phyloP scores from a whole-genome alignment of 2,888 invertebrate species.

The Lamellibrachia columna region DNA sequence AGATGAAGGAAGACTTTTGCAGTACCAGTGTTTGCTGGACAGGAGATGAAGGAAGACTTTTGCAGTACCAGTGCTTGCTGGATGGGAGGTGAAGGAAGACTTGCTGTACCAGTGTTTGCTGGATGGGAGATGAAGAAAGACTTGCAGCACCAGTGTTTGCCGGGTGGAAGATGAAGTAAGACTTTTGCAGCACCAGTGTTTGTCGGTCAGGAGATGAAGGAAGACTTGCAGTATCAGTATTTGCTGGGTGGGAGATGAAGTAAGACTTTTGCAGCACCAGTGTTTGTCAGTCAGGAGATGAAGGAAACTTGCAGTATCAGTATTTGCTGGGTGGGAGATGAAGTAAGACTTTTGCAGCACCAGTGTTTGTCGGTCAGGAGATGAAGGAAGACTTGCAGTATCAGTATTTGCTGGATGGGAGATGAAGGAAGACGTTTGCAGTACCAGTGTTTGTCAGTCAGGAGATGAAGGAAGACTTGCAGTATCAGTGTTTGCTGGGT shows the following conservation, averaged over 20 bases:
- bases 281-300: too few relatives aligned
- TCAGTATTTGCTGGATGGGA: neutral
- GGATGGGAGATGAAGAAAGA: neutral
- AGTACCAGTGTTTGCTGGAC: neutral
- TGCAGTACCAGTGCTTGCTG: neutral
- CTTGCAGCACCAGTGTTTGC: neutral
- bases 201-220: neutral
- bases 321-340: neutral
- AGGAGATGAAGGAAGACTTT: neutral
- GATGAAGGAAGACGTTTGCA: neutral
- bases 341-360: neutral
- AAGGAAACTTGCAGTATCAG: too few relatives aligned
- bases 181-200: neutral
- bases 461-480: neutral
- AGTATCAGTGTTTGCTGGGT: neutral
- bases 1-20: neutral
- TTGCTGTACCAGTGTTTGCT: neutral
- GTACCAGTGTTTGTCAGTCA: neutral
- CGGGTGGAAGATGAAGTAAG: neutral
- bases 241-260: too few relatives aligned
- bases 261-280: too few relatives aligned
- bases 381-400: neutral
- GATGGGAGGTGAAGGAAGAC: neutral
- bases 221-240: too few relatives aligned
- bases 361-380: neutral